Base-by-base conservation (phyloP, 2,113 vertebrate genomes). In the Psophia crepitans region DNA sequence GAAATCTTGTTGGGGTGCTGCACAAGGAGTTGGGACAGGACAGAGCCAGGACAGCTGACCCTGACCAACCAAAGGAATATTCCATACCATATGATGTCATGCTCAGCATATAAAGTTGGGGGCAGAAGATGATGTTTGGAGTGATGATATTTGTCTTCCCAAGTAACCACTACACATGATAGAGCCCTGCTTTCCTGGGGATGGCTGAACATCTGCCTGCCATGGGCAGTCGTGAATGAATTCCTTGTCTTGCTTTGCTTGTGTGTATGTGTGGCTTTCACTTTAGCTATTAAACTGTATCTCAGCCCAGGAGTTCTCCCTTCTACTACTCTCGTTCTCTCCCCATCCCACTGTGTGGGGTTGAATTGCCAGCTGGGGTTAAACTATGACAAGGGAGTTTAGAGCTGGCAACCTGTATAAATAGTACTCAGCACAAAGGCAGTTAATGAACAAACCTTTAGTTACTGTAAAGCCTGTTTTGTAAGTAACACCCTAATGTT, bases 111-210 rank as follows among this genome's bases (percentile, higher is more conserved):
- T 17, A 71, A 54, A 63, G 18, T 39, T 12, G 14, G 27, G 39
- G 13, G 41, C 57, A 57, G 7, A 2, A 5, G 6, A 10, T 6
- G 3, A 49, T 0, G 1, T 32, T 81, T 2, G 1, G 39, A 33
- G 12, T 35, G 14, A 58, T 37, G 4, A 9, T 0, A 0, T 58
- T 66, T 66, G 37, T 74, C 33, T 51, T 74, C 37, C 18, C 22
- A 58, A 82, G 35, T 44, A 49, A 58, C 28, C 1, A 0, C 49
- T 21, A 49, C 0, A 0, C 0, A 0, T 51, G 27, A 51, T 3
- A 32, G 12, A 28, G 44, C 5, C 37, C 37, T 60, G 37, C 14
- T 46, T 35, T 75, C 37, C 61, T 75, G 23, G 15, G 2, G 8
- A 27, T 68, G 60, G 19, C 44, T 75, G 44, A 53, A 37, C 13